These are phyloP conservation scores for Oxyteleia sp. DNA, from an alignment of 2,888 invertebrate species.

Conservation along the genomic window DNA sequence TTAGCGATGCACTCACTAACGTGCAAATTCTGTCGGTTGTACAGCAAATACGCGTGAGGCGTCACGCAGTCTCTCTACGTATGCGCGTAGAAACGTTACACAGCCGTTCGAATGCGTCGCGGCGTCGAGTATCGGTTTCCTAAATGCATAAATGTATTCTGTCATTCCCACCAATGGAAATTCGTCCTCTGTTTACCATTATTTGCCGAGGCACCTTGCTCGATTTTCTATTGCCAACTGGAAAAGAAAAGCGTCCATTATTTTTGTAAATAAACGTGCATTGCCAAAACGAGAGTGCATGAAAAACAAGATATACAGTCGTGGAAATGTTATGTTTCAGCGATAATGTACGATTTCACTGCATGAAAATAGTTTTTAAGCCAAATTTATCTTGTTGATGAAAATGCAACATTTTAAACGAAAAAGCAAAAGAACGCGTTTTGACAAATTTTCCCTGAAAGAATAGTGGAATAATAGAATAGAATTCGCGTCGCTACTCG, in stretches of 20 bases:
- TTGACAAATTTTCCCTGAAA: too few species aligned
- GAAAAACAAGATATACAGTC: too few species aligned
- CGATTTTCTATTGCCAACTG: slow-evolving; percentile 11
- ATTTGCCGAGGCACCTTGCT: slow-evolving; percentile 35
- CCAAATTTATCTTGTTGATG: too few species aligned
- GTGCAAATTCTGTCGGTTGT: slow-evolving; percentile 74
- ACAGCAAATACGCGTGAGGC: slow-evolving; percentile 69
- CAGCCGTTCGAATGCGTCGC: slow-evolving; percentile 48
- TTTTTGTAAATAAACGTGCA: not conserved
- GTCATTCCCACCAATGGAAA: slow-evolving; percentile 68
- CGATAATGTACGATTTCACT: too few species aligned
- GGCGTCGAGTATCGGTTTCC: slow-evolving; percentile 54
- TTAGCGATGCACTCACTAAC: slow-evolving; percentile 79
- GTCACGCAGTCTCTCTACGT: slow-evolving; percentile 50
- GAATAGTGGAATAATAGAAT: too few species aligned
- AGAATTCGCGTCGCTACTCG: too few species aligned
- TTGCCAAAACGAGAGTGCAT: not conserved
- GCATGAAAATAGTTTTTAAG: too few species aligned
- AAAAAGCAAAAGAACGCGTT: too few species aligned
- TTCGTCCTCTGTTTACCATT: slow-evolving; percentile 52
- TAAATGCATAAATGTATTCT: slow-evolving; percentile 59
- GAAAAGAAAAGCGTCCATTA: not conserved
- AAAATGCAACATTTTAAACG: too few species aligned
- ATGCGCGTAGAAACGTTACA: slow-evolving; percentile 52
- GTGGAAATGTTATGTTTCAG: too few species aligned